Evolutionary conservation across 2,888 invertebrate genomes (phyloP).

Genomic region (Drosophila mercatorum): DNA sequence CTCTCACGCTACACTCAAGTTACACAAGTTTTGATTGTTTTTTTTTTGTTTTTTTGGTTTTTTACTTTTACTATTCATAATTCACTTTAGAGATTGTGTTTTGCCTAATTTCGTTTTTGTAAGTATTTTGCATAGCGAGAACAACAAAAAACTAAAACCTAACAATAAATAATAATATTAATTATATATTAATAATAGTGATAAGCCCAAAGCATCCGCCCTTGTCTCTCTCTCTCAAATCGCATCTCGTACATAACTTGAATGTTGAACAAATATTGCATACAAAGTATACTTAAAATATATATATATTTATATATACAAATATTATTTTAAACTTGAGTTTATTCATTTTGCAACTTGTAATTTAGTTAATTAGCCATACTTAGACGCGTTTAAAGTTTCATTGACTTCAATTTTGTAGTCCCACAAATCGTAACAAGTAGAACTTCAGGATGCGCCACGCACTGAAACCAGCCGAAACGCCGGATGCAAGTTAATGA

Average conservation of each 20-base stretch:
- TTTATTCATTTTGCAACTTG: slow-evolving; percentile 41
- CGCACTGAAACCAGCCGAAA: slow-evolving; percentile 37
- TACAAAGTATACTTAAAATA: slow-evolving; percentile 21
- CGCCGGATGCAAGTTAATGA: slow-evolving; percentile 53
- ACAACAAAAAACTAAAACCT: slow-evolving; percentile 11
- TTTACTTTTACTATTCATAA: slow-evolving; percentile 14
- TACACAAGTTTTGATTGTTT: slow-evolving; percentile 30
- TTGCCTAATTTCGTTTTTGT: slow-evolving; percentile 30
- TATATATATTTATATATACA: slow-evolving; percentile 23
- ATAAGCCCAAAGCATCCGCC: slow-evolving; percentile 51
- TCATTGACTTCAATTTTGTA: slow-evolving; percentile 30
- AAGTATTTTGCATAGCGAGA: slow-evolving; percentile 48
- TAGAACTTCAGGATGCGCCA: slow-evolving; percentile 26
- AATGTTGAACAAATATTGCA: slow-evolving; percentile 49
- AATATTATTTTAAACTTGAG: slow-evolving; percentile 24
- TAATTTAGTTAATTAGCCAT: slow-evolving; percentile 44
- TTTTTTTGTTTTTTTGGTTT: not conserved
- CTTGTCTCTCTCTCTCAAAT: slow-evolving; percentile 40
- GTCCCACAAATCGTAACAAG: slow-evolving; percentile 25
- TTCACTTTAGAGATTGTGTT: slow-evolving; percentile 49
- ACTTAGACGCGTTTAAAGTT: slow-evolving; percentile 29
- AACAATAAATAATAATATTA: slow-evolving; percentile 17
- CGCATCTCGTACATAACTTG: slow-evolving; percentile 53
- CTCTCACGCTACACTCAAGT: slow-evolving; percentile 39
- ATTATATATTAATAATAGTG: slow-evolving; percentile 1